Evolutionary conservation across 2,113 vertebrate genomes (phyloP).

Genomic region (Acanthisitta chloris): DNA sequence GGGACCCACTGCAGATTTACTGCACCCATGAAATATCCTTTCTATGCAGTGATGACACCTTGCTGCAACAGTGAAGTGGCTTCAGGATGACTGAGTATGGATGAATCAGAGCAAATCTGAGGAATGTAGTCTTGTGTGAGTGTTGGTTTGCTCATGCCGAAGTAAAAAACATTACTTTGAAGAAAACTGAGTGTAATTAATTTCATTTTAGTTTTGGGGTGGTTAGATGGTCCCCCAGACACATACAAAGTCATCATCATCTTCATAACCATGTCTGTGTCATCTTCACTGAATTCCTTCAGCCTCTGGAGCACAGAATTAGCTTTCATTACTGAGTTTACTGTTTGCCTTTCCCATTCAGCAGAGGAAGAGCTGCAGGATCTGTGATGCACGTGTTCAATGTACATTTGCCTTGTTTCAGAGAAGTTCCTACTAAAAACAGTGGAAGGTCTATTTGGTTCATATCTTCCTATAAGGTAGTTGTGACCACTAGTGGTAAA

Average conservation of each 20-base stretch:
- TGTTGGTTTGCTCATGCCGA: background rate
- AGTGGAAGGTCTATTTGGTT: background rate
- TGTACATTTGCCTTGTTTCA: background rate
- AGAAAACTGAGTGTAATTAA: background rate
- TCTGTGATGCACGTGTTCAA: background rate
- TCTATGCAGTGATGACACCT: background rate
- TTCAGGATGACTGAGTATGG: background rate
- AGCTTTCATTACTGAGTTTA: background rate
- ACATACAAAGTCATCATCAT: background rate
- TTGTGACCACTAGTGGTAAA: background rate
- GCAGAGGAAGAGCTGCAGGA: background rate
- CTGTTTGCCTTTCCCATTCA: background rate
- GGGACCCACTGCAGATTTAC: background rate
- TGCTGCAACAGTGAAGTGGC: background rate
- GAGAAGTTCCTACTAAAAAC: background rate
- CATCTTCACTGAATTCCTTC: background rate
- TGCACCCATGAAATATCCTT: background rate
- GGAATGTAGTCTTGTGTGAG: background rate
- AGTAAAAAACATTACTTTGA: background rate
- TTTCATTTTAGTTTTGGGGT: background rate
- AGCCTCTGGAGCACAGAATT: background rate
- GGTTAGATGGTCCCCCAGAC: background rate
- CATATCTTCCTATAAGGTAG: background rate
- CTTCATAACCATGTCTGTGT: background rate
- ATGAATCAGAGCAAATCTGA: background rate